Percentiles rank a stretch among this genome's conserved stretches.
These are phyloP conservation scores for Andrena bicolor DNA, from an alignment of 2,888 invertebrate genomes.

Conservation along the genomic window DNA sequence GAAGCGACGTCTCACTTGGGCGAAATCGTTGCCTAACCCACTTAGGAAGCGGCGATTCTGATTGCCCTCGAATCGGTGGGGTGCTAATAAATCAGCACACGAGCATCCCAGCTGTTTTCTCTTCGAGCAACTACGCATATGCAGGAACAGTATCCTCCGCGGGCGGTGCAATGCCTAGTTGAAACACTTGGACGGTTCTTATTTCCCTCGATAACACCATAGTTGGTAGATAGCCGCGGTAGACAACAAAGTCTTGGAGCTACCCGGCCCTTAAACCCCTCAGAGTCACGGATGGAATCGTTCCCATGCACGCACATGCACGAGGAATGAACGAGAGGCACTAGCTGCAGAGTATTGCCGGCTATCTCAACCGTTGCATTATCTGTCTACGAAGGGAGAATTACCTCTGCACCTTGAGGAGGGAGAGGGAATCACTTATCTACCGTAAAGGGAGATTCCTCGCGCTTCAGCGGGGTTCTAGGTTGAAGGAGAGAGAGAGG, in stretches of 20 bases:
- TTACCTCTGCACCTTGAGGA: slow-evolving; percentile 37
- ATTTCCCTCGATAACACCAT: neutral
- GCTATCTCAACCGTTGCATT: slow-evolving; percentile 37
- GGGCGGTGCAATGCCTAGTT: neutral
- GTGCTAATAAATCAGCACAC: slow-evolving; percentile 46
- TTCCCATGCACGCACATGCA: slow-evolving; percentile 18
- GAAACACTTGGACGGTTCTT: neutral
- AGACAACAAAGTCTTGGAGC: no score
- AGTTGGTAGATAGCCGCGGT: neutral
- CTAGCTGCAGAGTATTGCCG: slow-evolving; percentile 24
- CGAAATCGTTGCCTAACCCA: slow-evolving; percentile 12
- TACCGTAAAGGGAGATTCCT: slow-evolving; percentile 24
- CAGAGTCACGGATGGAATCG: slow-evolving; percentile 18
- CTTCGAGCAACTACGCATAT: neutral
- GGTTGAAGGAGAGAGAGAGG: neutral
- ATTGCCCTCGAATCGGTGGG: slow-evolving; percentile 26
- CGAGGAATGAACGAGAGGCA: neutral
- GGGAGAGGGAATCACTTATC: slow-evolving; percentile 45
- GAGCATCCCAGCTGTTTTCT: slow-evolving; percentile 16
- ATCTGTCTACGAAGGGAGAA: slow-evolving; percentile 40
- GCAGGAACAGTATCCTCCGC: no score
- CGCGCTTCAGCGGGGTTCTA: neutral
- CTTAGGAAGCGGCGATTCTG: slow-evolving; percentile 30
- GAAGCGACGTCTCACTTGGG: slow-evolving; percentile 38
- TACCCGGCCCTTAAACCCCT: slow-evolving; percentile 7